phyloP scores from a whole-genome alignment of 2,113 vertebrate species.

The Carollia perspicillata region DNA sequence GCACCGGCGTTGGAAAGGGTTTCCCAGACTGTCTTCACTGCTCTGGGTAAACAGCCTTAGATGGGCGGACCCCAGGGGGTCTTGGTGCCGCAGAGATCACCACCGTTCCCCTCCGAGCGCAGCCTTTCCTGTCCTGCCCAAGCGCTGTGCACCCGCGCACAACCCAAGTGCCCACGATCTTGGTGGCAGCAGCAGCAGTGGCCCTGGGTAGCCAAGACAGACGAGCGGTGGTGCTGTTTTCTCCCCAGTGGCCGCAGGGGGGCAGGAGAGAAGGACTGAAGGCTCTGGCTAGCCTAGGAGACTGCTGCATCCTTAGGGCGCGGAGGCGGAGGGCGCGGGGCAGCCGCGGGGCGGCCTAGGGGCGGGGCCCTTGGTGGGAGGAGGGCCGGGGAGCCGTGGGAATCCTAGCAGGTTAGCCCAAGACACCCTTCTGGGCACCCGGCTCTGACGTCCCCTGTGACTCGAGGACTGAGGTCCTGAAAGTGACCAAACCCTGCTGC shows the following conservation, averaged over 20 bases:
- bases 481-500: not conserved
- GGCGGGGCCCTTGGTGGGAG: accelerated
- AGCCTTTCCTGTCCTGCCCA: not conserved
- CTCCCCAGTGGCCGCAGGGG: conserved; percentile 26
- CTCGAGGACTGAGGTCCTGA: not conserved
- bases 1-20: not conserved
- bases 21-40: not conserved
- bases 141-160: not conserved
- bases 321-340: not conserved
- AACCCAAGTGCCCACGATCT: too few species aligned
- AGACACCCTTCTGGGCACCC: not conserved
- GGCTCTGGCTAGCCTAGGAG: accelerated
- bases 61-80: too few species aligned
- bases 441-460: not conserved
- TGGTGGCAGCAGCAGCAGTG: accelerated
- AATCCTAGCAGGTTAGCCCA: not conserved
- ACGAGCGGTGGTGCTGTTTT: not conserved
- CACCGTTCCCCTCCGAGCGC: accelerated
- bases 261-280: conserved; percentile 30
- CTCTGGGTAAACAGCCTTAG: not conserved
- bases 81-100: not conserved
- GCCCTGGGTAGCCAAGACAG: accelerated
- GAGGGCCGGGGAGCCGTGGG: accelerated
- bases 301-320: not conserved
- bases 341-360: too few species aligned